Percentiles rank a stretch among this genome's conserved stretches.
These are phyloP conservation scores for Cecropterus lyciades DNA, from an alignment of 1,140 invertebrate species.

Conservation along the genomic window DNA sequence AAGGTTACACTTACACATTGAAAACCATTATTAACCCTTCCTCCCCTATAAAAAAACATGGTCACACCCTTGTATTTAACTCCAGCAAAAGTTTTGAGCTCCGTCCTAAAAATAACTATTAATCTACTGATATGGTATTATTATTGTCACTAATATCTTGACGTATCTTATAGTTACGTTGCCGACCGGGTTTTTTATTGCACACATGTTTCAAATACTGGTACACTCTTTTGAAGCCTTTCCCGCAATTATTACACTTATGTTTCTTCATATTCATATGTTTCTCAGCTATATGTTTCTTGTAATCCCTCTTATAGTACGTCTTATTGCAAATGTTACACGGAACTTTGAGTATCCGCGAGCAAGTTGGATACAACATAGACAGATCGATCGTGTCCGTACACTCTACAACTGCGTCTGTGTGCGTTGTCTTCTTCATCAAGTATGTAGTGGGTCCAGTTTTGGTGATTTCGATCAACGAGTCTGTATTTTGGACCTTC, in stretches of 20 bases:
- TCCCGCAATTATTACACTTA: constrained; percentile 45
- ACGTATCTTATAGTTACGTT: too few species aligned
- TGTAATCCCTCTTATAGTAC: constrained; percentile 41
- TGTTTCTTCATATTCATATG: constrained; percentile 39
- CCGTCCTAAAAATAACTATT: too few species aligned
- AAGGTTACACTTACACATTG: too few species aligned
- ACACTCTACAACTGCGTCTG: constrained; percentile 35
- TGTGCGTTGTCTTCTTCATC: constrained; percentile 43
- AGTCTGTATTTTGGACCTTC: constrained; percentile 51
- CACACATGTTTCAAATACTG: constrained; percentile 40
- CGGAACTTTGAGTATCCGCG: not conserved
- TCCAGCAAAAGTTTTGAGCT: too few species aligned
- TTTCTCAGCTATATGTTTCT: constrained; percentile 47
- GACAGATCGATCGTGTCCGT: constrained; percentile 25
- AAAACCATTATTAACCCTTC: too few species aligned
- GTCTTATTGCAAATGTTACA: constrained; percentile 39
- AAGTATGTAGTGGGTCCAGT: constrained; percentile 44
- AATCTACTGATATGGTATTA: too few species aligned
- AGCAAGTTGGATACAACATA: constrained; percentile 23
- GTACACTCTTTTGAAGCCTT: constrained; percentile 39
- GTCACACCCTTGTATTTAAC: too few species aligned
- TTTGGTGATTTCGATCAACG: constrained; percentile 59
- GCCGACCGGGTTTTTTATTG: not conserved
- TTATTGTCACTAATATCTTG: too few species aligned
- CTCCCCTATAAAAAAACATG: too few species aligned